Conservation (phyloP, 1,140 invertebrate genomes). For the Nymphalis io region DNA sequence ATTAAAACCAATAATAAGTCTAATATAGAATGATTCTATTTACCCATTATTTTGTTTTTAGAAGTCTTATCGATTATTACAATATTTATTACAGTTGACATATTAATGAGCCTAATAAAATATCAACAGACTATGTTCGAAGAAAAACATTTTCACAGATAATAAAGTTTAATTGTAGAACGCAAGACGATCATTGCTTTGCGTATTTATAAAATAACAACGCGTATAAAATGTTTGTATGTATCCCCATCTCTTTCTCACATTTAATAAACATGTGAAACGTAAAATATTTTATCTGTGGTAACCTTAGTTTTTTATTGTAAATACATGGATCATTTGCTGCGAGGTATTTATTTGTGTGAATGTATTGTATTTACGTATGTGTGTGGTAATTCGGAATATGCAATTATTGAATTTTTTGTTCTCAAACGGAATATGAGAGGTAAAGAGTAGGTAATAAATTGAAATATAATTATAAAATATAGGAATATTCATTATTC, state of each 20-base stretch:
- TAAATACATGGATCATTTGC: conserved; percentile 40
- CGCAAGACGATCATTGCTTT: conserved; percentile 3
- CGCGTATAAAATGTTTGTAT: background rate
- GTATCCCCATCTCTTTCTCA: background rate
- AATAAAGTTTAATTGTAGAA: conserved; percentile 8
- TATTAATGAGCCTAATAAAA: background rate
- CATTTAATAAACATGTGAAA: background rate
- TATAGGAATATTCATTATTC: background rate
- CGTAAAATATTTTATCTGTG: background rate
- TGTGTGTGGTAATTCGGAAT: conserved; percentile 19
- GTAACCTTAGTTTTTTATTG: background rate
- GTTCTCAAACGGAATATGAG: background rate
- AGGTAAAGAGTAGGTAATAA: background rate
- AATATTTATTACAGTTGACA: background rate
- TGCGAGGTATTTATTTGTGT: conserved; percentile 26
- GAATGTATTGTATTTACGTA: conserved; percentile 6
- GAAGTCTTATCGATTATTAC: background rate
- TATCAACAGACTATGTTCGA: background rate
- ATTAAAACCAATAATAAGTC: too few species aligned
- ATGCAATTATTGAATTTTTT: conserved; percentile 7
- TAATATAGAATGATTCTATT: too few species aligned
- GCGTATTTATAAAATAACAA: conserved; percentile 8
- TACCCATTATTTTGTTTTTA: too few species aligned
- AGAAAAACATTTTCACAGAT: background rate
- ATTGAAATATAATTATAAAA: too few species aligned